A percentile compares a stretch with the other conserved stretches of the same genome.
phyloP scores from a whole-genome alignment of 2,113 vertebrate species.

The Aldabrachelys gigantea region DNA sequence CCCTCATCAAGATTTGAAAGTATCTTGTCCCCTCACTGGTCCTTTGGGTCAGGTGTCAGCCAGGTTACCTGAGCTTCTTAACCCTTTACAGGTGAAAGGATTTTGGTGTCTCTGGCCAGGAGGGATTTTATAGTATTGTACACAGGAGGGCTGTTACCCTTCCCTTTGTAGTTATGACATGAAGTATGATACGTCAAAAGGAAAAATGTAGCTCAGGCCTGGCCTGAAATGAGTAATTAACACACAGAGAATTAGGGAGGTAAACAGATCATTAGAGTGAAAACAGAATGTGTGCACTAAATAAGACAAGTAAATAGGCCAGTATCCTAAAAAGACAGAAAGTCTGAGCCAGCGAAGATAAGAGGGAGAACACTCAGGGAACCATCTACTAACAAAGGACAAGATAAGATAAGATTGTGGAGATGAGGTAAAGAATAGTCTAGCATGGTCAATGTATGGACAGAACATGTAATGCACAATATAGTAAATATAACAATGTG shows the following conservation, averaged over 20 bases:
- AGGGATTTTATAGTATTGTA: too few species aligned
- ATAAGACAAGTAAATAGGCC: background rate
- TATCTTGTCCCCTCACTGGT: too few species aligned
- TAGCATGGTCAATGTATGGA: background rate
- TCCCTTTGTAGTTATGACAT: too few species aligned
- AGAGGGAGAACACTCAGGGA: background rate
- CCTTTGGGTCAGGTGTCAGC: too few species aligned
- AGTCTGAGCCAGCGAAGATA: background rate
- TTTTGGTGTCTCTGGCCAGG: too few species aligned
- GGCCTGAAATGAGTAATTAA: background rate
- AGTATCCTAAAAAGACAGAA: background rate
- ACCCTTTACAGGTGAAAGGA: too few species aligned
- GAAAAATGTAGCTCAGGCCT: conserved; percentile 5
- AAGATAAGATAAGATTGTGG: background rate
- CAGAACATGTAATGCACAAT: background rate
- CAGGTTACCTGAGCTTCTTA: too few species aligned
- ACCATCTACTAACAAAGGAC: background rate
- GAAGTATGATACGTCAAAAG: conserved; percentile 41
- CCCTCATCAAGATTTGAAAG: too few species aligned
- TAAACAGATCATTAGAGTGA: background rate
- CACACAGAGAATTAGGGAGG: background rate
- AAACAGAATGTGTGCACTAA: background rate
- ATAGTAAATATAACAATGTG: background rate
- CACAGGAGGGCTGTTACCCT: too few species aligned
- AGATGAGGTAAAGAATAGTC: background rate